phyloP scores from a whole-genome alignment of 2,888 invertebrate species.

The Acrocera orbiculus region DNA sequence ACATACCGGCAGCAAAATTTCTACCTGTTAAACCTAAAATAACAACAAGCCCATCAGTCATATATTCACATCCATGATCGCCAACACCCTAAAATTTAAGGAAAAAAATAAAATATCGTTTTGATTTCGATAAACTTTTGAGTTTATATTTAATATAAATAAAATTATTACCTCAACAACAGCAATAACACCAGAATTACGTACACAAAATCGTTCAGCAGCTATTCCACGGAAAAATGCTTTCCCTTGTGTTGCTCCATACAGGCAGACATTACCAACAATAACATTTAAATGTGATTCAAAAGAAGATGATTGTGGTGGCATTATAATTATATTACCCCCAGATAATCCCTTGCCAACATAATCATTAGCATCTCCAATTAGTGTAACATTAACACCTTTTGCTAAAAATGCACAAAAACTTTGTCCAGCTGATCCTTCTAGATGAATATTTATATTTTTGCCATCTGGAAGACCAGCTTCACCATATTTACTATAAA shows the following conservation, averaged over 20 bases:
- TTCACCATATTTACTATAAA: slow-evolving; percentile 64
- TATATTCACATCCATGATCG: slow-evolving; percentile 99
- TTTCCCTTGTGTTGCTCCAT: slow-evolving; percentile 88
- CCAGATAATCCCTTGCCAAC: slow-evolving; percentile 93
- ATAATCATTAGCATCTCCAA: slow-evolving; percentile 97
- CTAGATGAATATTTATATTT: slow-evolving; percentile 59
- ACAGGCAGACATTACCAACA: slow-evolving; percentile 94
- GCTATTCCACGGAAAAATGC: slow-evolving; percentile 94
- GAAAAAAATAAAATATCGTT: too few relatives aligned
- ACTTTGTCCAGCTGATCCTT: slow-evolving; percentile 95
- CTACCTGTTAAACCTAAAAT: slow-evolving; percentile 89
- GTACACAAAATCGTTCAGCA: slow-evolving; percentile 94
- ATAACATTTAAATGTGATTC: slow-evolving; percentile 90
- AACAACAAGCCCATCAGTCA: slow-evolving; percentile 88
- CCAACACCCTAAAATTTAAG: slow-evolving; percentile 90
- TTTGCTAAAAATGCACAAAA: slow-evolving; percentile 93
- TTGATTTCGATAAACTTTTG: too few relatives aligned
- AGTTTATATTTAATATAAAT: background rate
- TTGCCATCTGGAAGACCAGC: slow-evolving; percentile 65
- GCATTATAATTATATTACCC: slow-evolving; percentile 82
- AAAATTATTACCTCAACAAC: slow-evolving; percentile 57
- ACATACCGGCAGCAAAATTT: slow-evolving; percentile 99
- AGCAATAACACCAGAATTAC: slow-evolving; percentile 91
- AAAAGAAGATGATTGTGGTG: slow-evolving; percentile 70
- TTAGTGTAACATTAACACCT: slow-evolving; percentile 76